Evolutionary conservation across 2,888 invertebrate genomes (phyloP).

Genomic region (Aelia acuminata): DNA sequence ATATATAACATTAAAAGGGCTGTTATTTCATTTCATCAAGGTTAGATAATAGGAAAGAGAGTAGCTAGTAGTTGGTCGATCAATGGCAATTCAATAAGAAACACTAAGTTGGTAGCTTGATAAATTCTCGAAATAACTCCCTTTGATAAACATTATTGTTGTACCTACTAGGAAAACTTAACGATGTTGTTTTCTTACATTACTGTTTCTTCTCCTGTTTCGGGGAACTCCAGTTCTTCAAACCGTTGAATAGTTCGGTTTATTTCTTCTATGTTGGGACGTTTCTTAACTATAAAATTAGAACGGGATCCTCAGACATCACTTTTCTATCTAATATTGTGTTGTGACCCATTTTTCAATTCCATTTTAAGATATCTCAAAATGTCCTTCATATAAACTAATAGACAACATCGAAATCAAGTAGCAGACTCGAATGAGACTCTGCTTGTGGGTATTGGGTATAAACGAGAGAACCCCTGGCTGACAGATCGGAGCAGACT

Average conservation of each 20-base stretch:
- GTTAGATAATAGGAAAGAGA: neutral
- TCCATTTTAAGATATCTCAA: too few species aligned
- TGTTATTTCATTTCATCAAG: too few species aligned
- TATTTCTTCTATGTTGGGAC: too few species aligned
- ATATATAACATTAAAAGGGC: too few species aligned
- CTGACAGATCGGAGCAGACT: constrained; percentile 14
- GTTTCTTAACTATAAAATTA: too few species aligned
- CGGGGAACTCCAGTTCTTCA: too few species aligned
- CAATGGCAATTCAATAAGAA: neutral
- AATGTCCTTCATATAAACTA: neutral
- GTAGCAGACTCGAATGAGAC: neutral
- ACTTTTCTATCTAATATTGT: too few species aligned
- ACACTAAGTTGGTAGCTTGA: neutral
- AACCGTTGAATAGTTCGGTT: too few species aligned
- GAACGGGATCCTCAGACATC: too few species aligned
- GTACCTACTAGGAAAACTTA: neutral
- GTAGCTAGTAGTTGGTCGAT: neutral
- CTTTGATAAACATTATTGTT: neutral
- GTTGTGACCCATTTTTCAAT: too few species aligned
- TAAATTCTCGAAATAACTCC: neutral
- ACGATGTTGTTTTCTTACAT: neutral
- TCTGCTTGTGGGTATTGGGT: neutral
- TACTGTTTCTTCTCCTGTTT: neutral
- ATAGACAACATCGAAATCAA: neutral
- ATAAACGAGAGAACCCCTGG: neutral